A percentile compares a stretch with the other conserved stretches of the same genome.
phyloP scores from a whole-genome alignment of 2,797 vertebrate genomes.

The Myotis pilosus region DNA sequence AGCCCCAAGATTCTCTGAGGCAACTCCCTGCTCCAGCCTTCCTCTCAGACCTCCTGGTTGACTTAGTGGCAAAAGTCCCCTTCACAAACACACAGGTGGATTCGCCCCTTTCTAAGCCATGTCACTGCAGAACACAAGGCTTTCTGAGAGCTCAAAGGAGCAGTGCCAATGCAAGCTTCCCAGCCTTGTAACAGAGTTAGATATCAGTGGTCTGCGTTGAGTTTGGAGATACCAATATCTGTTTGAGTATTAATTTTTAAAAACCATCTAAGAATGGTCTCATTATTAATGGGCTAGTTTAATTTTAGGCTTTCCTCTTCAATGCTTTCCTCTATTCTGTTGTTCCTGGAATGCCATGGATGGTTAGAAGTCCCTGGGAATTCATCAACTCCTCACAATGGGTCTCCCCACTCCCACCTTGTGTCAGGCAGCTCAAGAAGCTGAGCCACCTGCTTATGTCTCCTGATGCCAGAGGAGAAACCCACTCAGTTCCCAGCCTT shows the following conservation, averaged over 20 bases:
- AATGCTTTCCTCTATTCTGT: constrained; percentile 24
- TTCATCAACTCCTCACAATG: not conserved
- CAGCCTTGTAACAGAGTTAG: not conserved
- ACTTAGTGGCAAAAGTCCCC: not conserved
- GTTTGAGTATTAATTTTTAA: not conserved
- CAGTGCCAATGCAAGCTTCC: not conserved
- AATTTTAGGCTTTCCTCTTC: not conserved
- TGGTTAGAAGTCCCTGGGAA: not conserved
- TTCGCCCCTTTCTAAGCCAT: not conserved
- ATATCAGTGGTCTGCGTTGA: no score
- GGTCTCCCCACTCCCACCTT: not conserved
- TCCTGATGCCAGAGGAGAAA: not conserved
- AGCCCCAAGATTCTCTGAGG: not conserved
- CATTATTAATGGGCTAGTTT: not conserved
- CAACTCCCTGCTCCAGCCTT: not conserved
- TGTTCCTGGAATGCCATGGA: not conserved
- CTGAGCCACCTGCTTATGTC: not conserved
- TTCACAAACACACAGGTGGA: not conserved
- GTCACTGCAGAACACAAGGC: not conserved
- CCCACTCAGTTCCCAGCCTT: not conserved
- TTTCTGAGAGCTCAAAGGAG: not conserved
- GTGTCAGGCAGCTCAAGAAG: not conserved
- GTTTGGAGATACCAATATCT: not conserved
- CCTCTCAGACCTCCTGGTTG: not conserved
- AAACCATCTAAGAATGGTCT: not conserved